Evolutionary conservation across 2,797 vertebrate species (phyloP).

Genomic region (Pterois miles): DNA sequence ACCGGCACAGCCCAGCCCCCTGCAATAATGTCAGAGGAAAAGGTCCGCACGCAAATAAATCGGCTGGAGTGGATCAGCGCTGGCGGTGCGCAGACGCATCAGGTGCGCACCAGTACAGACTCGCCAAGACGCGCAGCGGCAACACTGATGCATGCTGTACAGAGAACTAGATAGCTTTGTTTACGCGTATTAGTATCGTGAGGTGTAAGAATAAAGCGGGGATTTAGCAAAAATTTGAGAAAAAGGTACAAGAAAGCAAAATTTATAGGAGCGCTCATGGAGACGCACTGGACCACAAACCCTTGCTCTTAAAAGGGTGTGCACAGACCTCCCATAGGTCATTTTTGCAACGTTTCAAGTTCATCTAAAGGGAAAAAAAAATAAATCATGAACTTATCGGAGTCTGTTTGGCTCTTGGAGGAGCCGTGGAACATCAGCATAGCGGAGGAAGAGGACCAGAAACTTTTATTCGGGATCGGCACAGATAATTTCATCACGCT

Average conservation of each 20-base stretch:
- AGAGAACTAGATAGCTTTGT: not conserved
- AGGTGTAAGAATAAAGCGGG: not conserved
- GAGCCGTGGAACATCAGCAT: constrained; percentile 65
- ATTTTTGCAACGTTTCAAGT: not conserved
- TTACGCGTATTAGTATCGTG: not conserved
- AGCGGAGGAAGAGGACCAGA: constrained; percentile 78
- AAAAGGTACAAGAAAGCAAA: not conserved
- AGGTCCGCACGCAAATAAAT: constrained; percentile 42
- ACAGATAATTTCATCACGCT: constrained; percentile 92
- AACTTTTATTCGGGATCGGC: constrained; percentile 88
- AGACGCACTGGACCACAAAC: constrained; percentile 19
- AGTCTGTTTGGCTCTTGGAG: constrained; percentile 53
- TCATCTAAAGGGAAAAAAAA: not conserved
- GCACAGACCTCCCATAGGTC: not conserved
- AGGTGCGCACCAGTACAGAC: constrained; percentile 54
- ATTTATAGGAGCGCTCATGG: constrained; percentile 21
- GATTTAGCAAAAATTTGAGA: not conserved
- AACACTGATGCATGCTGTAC: not conserved
- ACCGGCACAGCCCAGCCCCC: constrained; percentile 58
- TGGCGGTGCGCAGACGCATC: constrained; percentile 39
- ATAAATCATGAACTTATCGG: constrained; percentile 76
- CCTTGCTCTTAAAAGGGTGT: constrained; percentile 8
- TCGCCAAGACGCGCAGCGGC: constrained; percentile 30
- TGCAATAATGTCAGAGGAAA: constrained; percentile 41
- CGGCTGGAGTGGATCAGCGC: constrained; percentile 37